These are phyloP conservation scores for Amblyraja radiata DNA, from an alignment of 2,797 vertebrate genomes.

Conservation along the genomic window DNA sequence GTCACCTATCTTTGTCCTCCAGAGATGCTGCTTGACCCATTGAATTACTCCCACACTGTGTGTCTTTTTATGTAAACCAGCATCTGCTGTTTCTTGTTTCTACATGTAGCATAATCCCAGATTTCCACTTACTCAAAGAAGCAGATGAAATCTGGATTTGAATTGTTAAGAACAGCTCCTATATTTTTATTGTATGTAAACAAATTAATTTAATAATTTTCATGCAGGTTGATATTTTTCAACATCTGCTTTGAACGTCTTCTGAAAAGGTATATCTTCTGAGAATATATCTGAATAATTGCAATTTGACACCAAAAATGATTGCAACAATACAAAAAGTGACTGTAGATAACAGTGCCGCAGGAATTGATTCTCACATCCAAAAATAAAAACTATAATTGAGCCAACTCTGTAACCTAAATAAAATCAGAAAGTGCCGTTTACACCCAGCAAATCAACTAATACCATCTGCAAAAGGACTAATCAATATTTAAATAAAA, in stretches of 20 bases:
- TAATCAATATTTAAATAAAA: not conserved
- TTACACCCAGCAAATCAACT: not conserved
- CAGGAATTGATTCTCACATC: not conserved
- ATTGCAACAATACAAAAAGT: not conserved
- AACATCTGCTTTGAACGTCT: constrained; percentile 8
- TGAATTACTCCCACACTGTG: no score
- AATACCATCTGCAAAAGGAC: not conserved
- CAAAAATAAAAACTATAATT: not conserved
- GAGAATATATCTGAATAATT: not conserved
- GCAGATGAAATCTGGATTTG: constrained; percentile 44
- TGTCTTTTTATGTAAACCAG: no score
- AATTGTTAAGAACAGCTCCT: constrained; percentile 43
- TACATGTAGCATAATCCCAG: constrained; percentile 39
- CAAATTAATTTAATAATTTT: constrained; percentile 40
- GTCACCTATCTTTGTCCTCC: no score
- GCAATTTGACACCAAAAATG: not conserved
- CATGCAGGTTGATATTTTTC: constrained; percentile 43
- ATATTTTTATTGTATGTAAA: not conserved
- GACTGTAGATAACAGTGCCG: not conserved
- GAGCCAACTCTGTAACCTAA: not conserved
- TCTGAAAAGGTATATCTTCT: not conserved
- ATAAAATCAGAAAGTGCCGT: not conserved
- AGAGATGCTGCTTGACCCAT: no score
- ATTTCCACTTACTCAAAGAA: constrained; percentile 44
- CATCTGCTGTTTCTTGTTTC: no score